These are phyloP conservation scores for Pristiophorus japonicus DNA, from an alignment of 2,113 vertebrate genomes.

Conservation along the genomic window DNA sequence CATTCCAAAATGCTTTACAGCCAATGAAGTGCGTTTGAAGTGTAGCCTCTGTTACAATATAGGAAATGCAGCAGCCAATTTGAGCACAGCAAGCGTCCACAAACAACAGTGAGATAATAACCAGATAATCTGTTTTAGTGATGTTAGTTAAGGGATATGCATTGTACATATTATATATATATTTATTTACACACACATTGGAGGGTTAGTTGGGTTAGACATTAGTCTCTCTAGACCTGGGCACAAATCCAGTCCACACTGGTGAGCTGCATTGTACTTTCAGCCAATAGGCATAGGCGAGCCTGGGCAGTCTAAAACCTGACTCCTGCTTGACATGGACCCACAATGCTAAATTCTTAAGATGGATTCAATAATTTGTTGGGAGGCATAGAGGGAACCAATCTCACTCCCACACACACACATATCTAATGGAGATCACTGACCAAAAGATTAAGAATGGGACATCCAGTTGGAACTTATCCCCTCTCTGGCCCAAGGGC, in stretches of 20 bases:
- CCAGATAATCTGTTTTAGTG: not conserved
- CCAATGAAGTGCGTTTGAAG: not conserved
- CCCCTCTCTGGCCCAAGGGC: not conserved
- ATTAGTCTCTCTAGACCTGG: not conserved
- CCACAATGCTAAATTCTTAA: no score
- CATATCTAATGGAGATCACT: not conserved
- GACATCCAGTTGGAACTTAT: not conserved
- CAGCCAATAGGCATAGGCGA: not conserved
- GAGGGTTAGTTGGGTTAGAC: not conserved
- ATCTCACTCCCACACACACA: not conserved
- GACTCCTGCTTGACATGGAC: not conserved
- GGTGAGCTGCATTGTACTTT: not conserved
- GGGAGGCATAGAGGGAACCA: not conserved
- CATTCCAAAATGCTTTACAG: not conserved
- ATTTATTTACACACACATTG: not conserved
- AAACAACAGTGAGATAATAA: not conserved
- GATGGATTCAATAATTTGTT: not conserved
- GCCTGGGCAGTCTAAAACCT: not conserved
- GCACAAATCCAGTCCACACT: not conserved
- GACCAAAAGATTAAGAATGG: not conserved
- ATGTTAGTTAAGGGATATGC: no score
- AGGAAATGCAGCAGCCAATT: not conserved
- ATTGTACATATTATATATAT: no score
- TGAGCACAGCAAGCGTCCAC: not conserved
- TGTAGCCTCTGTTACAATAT: not conserved